Base-by-base conservation (phyloP, 2,113 vertebrate genomes). In the Penelope pileata region DNA sequence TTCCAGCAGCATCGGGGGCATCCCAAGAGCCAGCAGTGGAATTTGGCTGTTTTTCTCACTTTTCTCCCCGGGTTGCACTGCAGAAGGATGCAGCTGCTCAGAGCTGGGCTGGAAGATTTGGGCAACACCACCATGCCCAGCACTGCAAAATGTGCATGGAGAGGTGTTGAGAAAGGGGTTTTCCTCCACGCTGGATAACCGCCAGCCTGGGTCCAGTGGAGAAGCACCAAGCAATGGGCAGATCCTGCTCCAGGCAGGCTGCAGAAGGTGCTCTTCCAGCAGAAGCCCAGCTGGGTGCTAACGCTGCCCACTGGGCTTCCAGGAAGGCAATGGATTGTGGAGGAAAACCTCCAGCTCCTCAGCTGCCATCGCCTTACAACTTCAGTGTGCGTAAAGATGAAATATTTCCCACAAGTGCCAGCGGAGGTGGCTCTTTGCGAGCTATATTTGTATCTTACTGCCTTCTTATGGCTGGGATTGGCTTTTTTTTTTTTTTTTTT, bases 401-500 rank as follows among this genome's bases (percentile, higher is more conserved):
- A 76, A 38, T 47, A 12, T 58, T 90, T 90, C 78, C 74, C 30
- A 7, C 2, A 8, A 73, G 38, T 0, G 1, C 30, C 17, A 9
- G 45, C 26, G 8, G 34, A 6, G 26, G 64, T 24, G 47, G 32
- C 63, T 68, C 66, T 51, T 76, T 77, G 58, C 29, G 75, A 16
- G 72, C 58, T 43, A 7, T 4, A 5, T 38, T 72, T 54, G 56
- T 2, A 0, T 59, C 89, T 76, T 16, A 13, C 24, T n/a, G 72
- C 0, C 0, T 34, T 70, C 10, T 50, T 22, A 30, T 1, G 0
- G 19, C 16, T 10, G 21, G 58, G 15, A 19, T 32, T 53, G 60
- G 38, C 38, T 48, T 24, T 60, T 36, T 40, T 12, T 32, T 21
- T n/a, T 15, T 58, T 11, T 40, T n/a, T 24, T 53, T 64, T 54